These are phyloP conservation scores for Agrypnia vestita DNA, from an alignment of 1,140 invertebrate species.

Conservation along the genomic window DNA sequence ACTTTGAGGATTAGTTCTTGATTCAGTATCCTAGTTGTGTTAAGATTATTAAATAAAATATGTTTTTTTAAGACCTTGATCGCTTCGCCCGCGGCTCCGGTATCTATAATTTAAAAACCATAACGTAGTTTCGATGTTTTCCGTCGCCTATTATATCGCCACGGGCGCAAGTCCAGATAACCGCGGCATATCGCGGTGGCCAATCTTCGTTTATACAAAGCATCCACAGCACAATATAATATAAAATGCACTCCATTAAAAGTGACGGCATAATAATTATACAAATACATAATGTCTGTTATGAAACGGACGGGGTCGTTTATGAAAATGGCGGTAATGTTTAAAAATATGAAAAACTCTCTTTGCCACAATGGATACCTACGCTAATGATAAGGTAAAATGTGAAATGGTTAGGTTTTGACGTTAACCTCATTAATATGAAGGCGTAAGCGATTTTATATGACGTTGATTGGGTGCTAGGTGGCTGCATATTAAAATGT, in stretches of 20 bases:
- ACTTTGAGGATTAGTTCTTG: no score
- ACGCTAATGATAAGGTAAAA: no score
- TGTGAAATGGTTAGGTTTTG: no score
- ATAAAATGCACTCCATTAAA: constrained; percentile 30
- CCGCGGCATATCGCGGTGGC: neutral
- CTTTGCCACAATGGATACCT: no score
- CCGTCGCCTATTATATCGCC: constrained; percentile 29
- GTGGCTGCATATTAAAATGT: no score
- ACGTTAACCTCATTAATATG: no score
- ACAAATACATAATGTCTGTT: neutral
- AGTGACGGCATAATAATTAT: neutral
- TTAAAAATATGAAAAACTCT: no score
- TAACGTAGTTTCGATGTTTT: constrained; percentile 56
- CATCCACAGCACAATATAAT: neutral
- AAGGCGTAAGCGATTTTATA: no score
- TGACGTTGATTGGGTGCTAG: no score
- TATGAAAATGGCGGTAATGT: neutral
- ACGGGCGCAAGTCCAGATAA: constrained; percentile 39
- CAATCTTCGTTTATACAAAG: neutral
- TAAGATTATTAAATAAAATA: no score
- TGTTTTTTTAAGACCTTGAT: no score
- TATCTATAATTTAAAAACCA: constrained; percentile 46
- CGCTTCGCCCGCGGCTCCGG: neutral
- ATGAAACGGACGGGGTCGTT: neutral
- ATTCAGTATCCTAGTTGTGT: no score